Percentiles rank a stretch among this genome's conserved stretches.
phyloP scores from a whole-genome alignment of 2,888 invertebrate genomes.

The Arenicola marina region DNA sequence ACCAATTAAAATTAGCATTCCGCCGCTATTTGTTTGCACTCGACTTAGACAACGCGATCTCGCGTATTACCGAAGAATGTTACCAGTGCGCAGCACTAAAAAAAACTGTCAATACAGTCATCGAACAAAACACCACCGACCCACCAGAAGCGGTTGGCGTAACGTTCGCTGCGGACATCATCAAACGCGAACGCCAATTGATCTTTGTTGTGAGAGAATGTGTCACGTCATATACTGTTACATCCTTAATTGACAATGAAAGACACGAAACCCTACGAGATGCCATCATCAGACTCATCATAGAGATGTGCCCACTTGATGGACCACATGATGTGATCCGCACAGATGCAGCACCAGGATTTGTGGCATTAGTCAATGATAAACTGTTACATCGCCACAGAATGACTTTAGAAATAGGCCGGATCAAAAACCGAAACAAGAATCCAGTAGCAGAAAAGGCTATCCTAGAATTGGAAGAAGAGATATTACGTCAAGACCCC shows the following conservation, averaged over 20 bases:
- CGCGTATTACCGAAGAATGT: background rate
- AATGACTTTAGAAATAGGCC: background rate
- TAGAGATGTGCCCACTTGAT: background rate
- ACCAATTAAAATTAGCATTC: conserved; percentile 3
- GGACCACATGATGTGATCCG: background rate
- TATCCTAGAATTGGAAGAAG: background rate
- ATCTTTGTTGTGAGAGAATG: conserved; percentile 1
- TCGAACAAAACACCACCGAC: background rate
- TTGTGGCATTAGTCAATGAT: background rate
- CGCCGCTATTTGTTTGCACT: conserved; percentile 1
- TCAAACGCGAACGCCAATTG: background rate
- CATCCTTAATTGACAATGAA: conserved; percentile 1
- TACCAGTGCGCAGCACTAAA: conserved; percentile 2
- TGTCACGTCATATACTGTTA: background rate
- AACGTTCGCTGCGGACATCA: conserved; percentile 5
- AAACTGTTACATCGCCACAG: background rate
- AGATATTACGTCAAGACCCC: background rate
- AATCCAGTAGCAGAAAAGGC: conserved; percentile 4
- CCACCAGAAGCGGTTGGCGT: background rate
- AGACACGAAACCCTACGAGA: background rate
- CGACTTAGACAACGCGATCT: background rate
- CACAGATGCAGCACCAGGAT: conserved; percentile 6
- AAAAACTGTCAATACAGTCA: background rate
- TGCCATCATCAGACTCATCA: background rate
- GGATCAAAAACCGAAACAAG: conserved; percentile 7